Evolutionary conservation across 1,140 invertebrate genomes (phyloP), one percentile per base, ranked within the genome.

Genomic region (Adoxophyes honmai): DNA sequence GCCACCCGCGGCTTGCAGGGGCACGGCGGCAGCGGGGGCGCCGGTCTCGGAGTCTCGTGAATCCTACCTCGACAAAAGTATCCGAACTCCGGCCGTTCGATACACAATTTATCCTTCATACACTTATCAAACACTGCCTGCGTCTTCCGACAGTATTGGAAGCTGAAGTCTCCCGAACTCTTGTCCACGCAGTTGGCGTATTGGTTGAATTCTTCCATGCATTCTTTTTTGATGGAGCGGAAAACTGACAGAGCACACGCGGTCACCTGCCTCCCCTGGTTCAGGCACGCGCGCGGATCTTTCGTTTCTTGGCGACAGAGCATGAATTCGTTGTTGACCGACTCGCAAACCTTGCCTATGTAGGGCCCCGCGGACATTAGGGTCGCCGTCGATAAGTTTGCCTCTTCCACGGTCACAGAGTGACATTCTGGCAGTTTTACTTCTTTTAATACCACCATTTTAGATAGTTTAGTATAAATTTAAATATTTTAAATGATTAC

Each of bases 321-420:
- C 93, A 98, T 96, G 81, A 97, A 99, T 89, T 99, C 98, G 93
- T 98, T 98, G 82, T 96, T 97, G 58, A 94, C 87, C 35, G 89
- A 79, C 90, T 98, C 96, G 82, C 98, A 99, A 68, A 93, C 91
- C 89, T 97, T 97, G 62, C 97, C 97, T 60, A 99, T 90, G 87
- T 98, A 95, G 65, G 96, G 94, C 28, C 94, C 91, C 1, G 94
- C 95, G n/a, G 96, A 93, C 66, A 94, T 92, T 8, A 99, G 88
- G 18, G 92, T 92, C 3, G 96, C 90, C n/a, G 93, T 93, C 7
- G 95, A 94, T 10, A 99, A 68, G 68, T 96, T 93, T 1, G 98
- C 86, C 90, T 99, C 98, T 64, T 93, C 92, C 33, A 96, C 94
- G 1, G 91, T 94, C 21, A 98, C 84, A 57, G 97, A 95, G 68